Conservation (phyloP, 2,888 invertebrate genomes). For the Neoaliturus tenellus region DNA sequence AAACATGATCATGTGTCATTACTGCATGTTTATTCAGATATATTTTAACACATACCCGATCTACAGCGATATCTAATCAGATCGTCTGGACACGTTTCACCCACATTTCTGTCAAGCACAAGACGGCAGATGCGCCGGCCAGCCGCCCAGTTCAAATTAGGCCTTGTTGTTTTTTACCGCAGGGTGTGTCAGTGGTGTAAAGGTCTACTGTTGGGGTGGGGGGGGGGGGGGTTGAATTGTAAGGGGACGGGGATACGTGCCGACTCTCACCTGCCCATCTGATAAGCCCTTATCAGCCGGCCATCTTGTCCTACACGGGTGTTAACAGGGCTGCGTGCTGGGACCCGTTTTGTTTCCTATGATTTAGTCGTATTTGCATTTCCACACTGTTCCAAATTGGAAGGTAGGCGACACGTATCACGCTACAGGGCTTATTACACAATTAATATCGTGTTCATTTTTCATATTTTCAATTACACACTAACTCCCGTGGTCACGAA, state of each 20-base stretch:
- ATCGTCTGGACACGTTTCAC: too few relatives aligned
- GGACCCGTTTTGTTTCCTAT: constrained; percentile 39
- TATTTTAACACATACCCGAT: too few relatives aligned
- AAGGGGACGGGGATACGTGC: background rate
- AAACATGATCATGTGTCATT: too few relatives aligned
- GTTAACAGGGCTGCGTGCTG: constrained; percentile 53
- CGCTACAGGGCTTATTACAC: constrained; percentile 13
- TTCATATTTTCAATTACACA: constrained; percentile 45
- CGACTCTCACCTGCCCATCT: constrained; percentile 44
- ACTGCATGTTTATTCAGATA: too few relatives aligned
- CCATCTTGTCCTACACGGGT: constrained; percentile 55
- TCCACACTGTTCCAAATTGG: constrained; percentile 32
- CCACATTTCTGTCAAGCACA: background rate
- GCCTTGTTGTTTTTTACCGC: constrained; percentile 28
- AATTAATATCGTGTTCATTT: constrained; percentile 41
- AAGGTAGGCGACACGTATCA: constrained; percentile 33
- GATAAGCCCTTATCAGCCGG: constrained; percentile 39
- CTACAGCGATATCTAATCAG: too few relatives aligned
- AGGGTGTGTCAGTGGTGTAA: background rate
- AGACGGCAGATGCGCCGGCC: constrained; percentile 7
- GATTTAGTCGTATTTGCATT: constrained; percentile 51
- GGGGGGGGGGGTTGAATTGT: background rate
- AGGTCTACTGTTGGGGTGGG: too few relatives aligned
- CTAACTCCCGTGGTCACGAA: background rate
- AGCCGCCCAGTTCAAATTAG: constrained; percentile 1